Conservation (phyloP, 53 echinoderm and acorn worm genomes). For the Antedon mediterranea region DNA sequence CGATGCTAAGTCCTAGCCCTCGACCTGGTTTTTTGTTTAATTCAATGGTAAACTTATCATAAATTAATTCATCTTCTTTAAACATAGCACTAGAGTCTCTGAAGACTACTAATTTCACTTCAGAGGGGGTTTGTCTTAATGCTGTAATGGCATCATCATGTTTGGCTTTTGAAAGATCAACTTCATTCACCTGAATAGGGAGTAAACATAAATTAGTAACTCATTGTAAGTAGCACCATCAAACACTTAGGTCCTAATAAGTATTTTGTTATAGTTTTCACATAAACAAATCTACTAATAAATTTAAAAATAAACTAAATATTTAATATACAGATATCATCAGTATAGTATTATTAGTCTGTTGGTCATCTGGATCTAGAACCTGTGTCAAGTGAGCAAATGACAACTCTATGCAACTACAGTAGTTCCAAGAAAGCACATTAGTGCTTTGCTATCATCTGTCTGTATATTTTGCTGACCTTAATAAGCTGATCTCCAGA, state of each 20-base stretch:
- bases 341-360: too few relatives aligned
- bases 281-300: too few relatives aligned
- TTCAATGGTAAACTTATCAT: slow-evolving; percentile 11
- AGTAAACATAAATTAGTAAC: neutral
- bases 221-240: too few relatives aligned
- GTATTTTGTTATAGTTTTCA: too few relatives aligned
- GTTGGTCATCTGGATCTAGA: too few relatives aligned
- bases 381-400: too few relatives aligned
- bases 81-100: slow-evolving; percentile 21
- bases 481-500: slow-evolving; percentile 71
- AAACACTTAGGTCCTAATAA: too few relatives aligned
- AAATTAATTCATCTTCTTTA: slow-evolving; percentile 5
- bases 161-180: slow-evolving; percentile 40
- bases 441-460: too few relatives aligned
- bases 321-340: too few relatives aligned
- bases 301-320: too few relatives aligned
- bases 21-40: slow-evolving; percentile 31
- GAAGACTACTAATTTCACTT: slow-evolving; percentile 60
- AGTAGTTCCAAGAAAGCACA: too few relatives aligned
- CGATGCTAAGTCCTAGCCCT: slow-evolving; percentile 63
- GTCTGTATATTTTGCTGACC: slow-evolving; percentile 33
- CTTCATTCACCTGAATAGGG: slow-evolving; percentile 41
- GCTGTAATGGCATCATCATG: slow-evolving; percentile 59
- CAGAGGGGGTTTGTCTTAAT: slow-evolving; percentile 51
- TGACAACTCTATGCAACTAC: too few relatives aligned